Percentiles rank a stretch among this genome's conserved stretches.
These are phyloP conservation scores for Petaurus breviceps DNA, from an alignment of 2,113 vertebrate genomes.

Conservation along the genomic window DNA sequence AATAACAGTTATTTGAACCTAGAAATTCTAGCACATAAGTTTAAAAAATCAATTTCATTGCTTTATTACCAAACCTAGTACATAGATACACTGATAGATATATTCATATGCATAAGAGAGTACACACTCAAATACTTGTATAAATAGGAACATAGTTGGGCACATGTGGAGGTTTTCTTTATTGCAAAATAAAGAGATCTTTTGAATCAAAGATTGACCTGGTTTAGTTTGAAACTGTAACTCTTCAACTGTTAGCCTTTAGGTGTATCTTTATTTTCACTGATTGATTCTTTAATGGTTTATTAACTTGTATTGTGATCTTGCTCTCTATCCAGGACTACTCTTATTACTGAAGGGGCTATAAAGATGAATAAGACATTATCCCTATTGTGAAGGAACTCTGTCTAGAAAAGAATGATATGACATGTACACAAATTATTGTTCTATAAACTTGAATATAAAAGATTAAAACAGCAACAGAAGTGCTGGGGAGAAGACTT, in stretches of 20 bases:
- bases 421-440: background rate
- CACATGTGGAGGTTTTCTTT: background rate
- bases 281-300: background rate
- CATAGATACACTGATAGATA: background rate
- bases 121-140: background rate
- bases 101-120: background rate
- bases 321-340: too few species aligned
- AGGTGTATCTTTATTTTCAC: background rate
- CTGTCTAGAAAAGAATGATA: background rate
- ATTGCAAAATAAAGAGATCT: background rate
- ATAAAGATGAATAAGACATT: background rate
- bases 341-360: background rate
- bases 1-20: background rate
- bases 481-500: background rate
- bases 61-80: background rate
- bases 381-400: background rate
- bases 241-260: background rate
- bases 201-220: background rate
- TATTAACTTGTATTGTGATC: background rate
- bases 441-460: background rate
- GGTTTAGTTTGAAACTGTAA: background rate
- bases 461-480: background rate
- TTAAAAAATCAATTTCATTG: background rate
- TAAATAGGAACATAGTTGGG: background rate
- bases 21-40: background rate